These are phyloP conservation scores for Melanophora roralis DNA, from an alignment of 2,888 invertebrate species.

Conservation along the genomic window DNA sequence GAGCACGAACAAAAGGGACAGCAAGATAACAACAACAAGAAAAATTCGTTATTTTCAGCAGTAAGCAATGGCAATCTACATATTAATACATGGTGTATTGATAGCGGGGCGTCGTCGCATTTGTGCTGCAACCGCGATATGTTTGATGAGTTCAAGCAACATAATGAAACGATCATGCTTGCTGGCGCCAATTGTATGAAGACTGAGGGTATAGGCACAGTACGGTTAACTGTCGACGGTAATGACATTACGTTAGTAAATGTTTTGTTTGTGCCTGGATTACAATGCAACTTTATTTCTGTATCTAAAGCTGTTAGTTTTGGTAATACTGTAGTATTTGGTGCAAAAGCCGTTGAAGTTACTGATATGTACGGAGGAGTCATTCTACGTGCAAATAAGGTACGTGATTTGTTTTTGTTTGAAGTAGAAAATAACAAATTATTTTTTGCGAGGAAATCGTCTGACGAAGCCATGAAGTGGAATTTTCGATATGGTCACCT, in stretches of 20 bases:
- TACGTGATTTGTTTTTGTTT: slow-evolving; percentile 38
- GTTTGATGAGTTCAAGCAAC: slow-evolving; percentile 21
- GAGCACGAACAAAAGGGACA: not conserved
- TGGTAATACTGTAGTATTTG: slow-evolving; percentile 21
- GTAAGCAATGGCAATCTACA: not conserved
- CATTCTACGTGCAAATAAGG: not conserved
- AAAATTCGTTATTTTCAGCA: slow-evolving; percentile 17
- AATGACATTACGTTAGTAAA: slow-evolving; percentile 3
- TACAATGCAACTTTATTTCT: slow-evolving; percentile 48
- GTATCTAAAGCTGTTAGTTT: slow-evolving; percentile 17
- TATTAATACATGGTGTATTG: slow-evolving; percentile 28
- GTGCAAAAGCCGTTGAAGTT: slow-evolving; percentile 79
- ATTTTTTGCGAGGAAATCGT: slow-evolving; percentile 18
- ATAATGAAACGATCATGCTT: slow-evolving; percentile 24
- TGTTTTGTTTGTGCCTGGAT: slow-evolving; percentile 31
- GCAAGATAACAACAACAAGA: not conserved
- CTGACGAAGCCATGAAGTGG: slow-evolving; percentile 35
- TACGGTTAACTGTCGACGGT: not conserved
- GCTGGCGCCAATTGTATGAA: slow-evolving; percentile 33
- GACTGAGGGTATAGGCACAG: slow-evolving; percentile 21
- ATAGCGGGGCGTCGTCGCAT: slow-evolving; percentile 45
- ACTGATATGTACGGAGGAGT: not conserved
- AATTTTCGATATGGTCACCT: slow-evolving; percentile 38
- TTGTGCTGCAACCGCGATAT: slow-evolving; percentile 38
- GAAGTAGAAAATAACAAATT: slow-evolving; percentile 10